Conservation (phyloP, 2,113 vertebrate genomes). For the Charadrius vociferus region DNA sequence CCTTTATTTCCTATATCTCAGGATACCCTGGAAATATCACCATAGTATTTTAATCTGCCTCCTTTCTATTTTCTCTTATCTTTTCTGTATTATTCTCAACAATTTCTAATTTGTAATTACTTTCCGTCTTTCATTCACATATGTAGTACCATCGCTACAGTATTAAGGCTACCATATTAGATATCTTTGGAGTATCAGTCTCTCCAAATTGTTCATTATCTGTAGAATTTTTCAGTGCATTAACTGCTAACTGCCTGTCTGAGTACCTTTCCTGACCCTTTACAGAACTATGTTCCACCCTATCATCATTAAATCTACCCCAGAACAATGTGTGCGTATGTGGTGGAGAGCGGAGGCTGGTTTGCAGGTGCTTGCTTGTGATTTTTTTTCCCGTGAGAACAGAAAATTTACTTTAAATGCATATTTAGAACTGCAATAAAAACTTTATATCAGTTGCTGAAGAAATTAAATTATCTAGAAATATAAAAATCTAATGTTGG, state of each 20-base stretch:
- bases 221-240: not conserved
- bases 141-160: not conserved
- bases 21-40: not conserved
- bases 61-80: not conserved
- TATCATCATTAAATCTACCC: not conserved
- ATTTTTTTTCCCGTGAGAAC: not conserved
- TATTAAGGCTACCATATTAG: not conserved
- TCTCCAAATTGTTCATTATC: not conserved
- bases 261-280: not conserved
- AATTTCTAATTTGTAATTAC: not conserved
- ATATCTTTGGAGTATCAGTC: not conserved
- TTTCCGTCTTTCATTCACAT: not conserved
- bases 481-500: not conserved
- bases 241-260: not conserved
- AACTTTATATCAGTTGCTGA: not conserved
- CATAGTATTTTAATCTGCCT: not conserved
- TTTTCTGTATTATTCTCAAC: not conserved
- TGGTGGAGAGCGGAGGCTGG: not conserved
- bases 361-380: not conserved
- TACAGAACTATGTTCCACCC: not conserved
- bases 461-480: not conserved
- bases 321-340: rapidly evolving
- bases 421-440: not conserved
- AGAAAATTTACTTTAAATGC: not conserved
- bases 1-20: not conserved